phyloP scores from a whole-genome alignment of 2,113 vertebrate species.

The Hippoglossus stenolepis region DNA sequence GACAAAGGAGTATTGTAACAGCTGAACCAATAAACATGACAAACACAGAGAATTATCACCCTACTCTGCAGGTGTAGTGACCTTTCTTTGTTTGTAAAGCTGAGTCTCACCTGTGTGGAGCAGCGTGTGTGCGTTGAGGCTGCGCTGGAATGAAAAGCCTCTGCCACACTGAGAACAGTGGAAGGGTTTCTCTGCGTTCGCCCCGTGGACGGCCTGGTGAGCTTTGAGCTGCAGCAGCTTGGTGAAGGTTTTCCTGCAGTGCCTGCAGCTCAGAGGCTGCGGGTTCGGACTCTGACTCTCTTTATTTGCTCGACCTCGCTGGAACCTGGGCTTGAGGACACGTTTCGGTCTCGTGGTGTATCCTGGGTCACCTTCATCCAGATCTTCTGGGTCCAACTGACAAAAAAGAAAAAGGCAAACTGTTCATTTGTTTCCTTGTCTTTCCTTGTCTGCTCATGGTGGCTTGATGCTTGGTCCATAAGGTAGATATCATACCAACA shows the following conservation, averaged over 20 bases:
- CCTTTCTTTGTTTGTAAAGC: background rate
- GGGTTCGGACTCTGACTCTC: slow-evolving; percentile 24
- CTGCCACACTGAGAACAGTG: slow-evolving; percentile 68
- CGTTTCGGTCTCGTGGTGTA: slow-evolving; percentile 32
- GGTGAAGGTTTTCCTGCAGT: slow-evolving; percentile 75
- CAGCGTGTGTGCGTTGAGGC: slow-evolving; percentile 73
- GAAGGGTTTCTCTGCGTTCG: slow-evolving; percentile 59
- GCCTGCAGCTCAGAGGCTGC: slow-evolving; percentile 69
- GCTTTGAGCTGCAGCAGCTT: slow-evolving; percentile 74
- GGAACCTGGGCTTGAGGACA: slow-evolving; percentile 23
- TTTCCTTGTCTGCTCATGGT: background rate
- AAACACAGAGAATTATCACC: background rate
- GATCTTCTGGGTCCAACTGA: slow-evolving; percentile 49
- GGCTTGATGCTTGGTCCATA: background rate
- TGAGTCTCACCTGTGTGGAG: slow-evolving; percentile 70
- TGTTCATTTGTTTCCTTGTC: background rate
- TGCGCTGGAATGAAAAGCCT: slow-evolving; percentile 70
- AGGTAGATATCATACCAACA: background rate
- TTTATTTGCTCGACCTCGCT: slow-evolving; percentile 18
- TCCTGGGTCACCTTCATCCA: slow-evolving; percentile 8
- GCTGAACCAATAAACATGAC: background rate
- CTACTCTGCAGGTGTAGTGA: background rate
- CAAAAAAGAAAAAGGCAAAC: background rate
- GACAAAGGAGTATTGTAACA: background rate
- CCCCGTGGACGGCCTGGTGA: slow-evolving; percentile 68